A percentile compares a stretch with the other conserved stretches of the same genome.
These are phyloP conservation scores for Cyanoliseus patagonus DNA, from an alignment of 2,113 vertebrate genomes.

Conservation along the genomic window DNA sequence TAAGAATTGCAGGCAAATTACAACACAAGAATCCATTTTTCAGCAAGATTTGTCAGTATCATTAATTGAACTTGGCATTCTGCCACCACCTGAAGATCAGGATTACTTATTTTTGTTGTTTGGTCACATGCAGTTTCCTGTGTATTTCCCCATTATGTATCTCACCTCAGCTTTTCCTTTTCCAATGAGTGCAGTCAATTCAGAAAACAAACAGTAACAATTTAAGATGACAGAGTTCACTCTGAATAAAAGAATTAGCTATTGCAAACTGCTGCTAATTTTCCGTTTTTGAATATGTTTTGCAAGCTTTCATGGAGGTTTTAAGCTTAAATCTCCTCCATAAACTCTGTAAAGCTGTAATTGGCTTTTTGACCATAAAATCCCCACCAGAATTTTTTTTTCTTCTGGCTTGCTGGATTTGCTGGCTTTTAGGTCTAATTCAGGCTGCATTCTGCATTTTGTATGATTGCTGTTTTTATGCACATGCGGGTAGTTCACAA, in stretches of 20 bases:
- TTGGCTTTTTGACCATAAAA: slow-evolving; percentile 34
- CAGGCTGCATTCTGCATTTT: not conserved
- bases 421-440: not conserved
- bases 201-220: not conserved
- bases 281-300: not conserved
- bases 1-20: not conserved
- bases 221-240: not conserved
- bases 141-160: not conserved
- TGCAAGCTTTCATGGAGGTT: not conserved
- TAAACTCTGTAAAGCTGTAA: slow-evolving; percentile 32
- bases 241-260: slow-evolving; percentile 23
- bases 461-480: not conserved
- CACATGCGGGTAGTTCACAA: not conserved
- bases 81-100: not conserved
- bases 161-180: not conserved
- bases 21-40: not conserved
- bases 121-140: not conserved
- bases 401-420: slow-evolving; percentile 12
- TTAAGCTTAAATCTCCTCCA: not conserved
- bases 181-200: not conserved
- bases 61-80: not conserved
- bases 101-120: not conserved
- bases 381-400: not conserved
- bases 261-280: slow-evolving; percentile 4
- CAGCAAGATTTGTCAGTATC: not conserved